These are phyloP conservation scores for Yponomeuta malinellus DNA, from an alignment of 2,888 invertebrate genomes.

Conservation along the genomic window DNA sequence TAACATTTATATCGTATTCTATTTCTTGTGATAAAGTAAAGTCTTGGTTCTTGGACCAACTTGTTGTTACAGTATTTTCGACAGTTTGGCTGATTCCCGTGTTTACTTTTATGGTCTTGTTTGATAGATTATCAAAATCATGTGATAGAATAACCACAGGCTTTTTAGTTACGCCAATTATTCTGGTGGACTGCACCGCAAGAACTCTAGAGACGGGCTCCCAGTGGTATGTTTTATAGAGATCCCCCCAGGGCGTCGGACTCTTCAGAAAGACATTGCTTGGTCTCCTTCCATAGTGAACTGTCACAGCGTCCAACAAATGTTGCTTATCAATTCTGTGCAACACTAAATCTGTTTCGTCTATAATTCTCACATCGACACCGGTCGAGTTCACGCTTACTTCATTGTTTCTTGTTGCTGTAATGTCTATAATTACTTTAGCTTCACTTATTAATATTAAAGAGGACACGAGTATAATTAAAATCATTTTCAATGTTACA, in stretches of 20 bases:
- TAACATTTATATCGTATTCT: conserved; percentile 47
- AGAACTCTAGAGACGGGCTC: conserved; percentile 43
- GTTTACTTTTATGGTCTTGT: conserved; percentile 50
- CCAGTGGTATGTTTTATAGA: conserved; percentile 50
- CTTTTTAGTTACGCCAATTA: conserved; percentile 31
- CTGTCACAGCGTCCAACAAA: conserved; percentile 36
- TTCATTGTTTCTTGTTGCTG: conserved; percentile 26
- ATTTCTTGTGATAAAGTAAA: conserved; percentile 43
- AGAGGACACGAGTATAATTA: neutral
- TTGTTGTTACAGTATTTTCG: conserved; percentile 48
- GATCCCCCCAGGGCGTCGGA: conserved; percentile 60
- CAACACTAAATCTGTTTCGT: conserved; percentile 37
- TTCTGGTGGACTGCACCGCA: conserved; percentile 37
- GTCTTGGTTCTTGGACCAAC: conserved; percentile 45
- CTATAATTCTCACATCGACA: conserved; percentile 33
- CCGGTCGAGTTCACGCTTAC: conserved; percentile 37
- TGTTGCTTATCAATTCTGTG: conserved; percentile 36
- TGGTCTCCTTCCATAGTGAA: conserved; percentile 39
- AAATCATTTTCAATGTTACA: neutral
- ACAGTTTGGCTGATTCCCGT: conserved; percentile 52
- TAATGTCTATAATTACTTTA: conserved; percentile 40
- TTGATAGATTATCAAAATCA: conserved; percentile 48
- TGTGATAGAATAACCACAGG: conserved; percentile 41
- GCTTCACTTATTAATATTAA: conserved; percentile 23
- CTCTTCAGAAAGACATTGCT: conserved; percentile 41